Evolutionary conservation across 2,888 invertebrate genomes (phyloP).

Genomic region (Pachycephus smyrnensis): DNA sequence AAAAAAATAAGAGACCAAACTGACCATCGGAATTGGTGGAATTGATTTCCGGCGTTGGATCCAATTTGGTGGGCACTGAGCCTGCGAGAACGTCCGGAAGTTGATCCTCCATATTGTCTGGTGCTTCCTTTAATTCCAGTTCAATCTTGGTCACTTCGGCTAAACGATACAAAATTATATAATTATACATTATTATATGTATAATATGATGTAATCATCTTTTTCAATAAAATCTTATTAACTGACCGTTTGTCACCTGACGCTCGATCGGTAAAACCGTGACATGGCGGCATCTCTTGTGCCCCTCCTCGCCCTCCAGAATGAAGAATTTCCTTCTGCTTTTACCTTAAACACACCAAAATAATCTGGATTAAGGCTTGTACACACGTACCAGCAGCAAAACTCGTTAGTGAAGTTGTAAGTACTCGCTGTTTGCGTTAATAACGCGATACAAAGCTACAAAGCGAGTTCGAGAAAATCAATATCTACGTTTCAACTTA

Average conservation of each 20-base stretch:
- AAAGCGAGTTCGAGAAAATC: background rate
- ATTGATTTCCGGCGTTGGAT: constrained; percentile 51
- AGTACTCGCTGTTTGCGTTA: background rate
- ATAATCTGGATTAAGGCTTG: background rate
- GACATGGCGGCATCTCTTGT: constrained; percentile 52
- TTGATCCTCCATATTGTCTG: constrained; percentile 43
- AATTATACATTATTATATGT: background rate
- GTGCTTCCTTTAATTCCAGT: constrained; percentile 57
- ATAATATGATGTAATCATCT: no score
- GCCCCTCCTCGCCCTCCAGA: constrained; percentile 56
- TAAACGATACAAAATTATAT: constrained; percentile 19
- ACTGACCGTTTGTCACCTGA: constrained; percentile 40
- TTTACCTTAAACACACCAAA: background rate
- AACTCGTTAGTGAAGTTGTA: background rate
- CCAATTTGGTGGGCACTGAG: constrained; percentile 52
- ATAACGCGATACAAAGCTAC: background rate
- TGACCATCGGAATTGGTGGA: constrained; percentile 56
- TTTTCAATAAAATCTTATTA: background rate
- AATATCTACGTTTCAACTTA: background rate
- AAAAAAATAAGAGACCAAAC: constrained; percentile 19
- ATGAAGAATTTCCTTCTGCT: constrained; percentile 39
- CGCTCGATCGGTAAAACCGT: constrained; percentile 43
- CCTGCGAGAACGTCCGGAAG: constrained; percentile 48
- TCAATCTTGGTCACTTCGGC: constrained; percentile 60
- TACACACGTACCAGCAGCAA: background rate